phyloP scores from a whole-genome alignment of 2,113 vertebrate species.

The Lynx canadensis region DNA sequence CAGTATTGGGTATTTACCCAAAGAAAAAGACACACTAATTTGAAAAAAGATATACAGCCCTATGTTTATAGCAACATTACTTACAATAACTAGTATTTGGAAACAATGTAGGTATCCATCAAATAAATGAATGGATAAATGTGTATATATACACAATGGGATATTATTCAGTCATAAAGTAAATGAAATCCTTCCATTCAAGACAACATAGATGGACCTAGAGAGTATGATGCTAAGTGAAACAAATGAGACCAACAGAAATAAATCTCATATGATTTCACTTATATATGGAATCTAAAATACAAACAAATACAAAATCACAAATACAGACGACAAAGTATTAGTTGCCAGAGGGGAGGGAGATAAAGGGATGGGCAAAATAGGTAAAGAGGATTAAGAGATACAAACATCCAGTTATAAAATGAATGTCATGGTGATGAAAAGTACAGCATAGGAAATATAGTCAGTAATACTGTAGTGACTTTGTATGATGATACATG shows the following conservation, averaged over 20 bases:
- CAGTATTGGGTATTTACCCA: not conserved
- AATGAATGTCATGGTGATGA: not conserved
- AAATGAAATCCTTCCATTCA: not conserved
- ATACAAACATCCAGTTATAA: not conserved
- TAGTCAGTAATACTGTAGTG: not conserved
- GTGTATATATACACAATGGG: not conserved
- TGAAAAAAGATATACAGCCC: not conserved
- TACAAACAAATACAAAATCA: not conserved
- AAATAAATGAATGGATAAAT: not conserved
- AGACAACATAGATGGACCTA: not conserved
- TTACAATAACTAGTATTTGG: not conserved
- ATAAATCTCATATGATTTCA: not conserved
- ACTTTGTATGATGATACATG: not conserved
- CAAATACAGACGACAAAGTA: not conserved
- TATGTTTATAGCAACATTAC: not conserved
- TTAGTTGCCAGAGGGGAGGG: not conserved
- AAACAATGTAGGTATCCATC: not conserved
- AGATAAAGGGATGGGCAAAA: not conserved
- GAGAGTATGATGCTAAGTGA: not conserved
- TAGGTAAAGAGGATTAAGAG: not conserved
- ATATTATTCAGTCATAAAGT: not conserved
- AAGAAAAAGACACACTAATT: not conserved
- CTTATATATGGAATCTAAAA: not conserved
- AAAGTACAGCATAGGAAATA: not conserved
- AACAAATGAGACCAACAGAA: not conserved